Percentiles rank a stretch among this genome's conserved stretches.
Evolutionary conservation across 2,797 vertebrate species (phyloP).

Genomic region (Tarsius wallacei): DNA sequence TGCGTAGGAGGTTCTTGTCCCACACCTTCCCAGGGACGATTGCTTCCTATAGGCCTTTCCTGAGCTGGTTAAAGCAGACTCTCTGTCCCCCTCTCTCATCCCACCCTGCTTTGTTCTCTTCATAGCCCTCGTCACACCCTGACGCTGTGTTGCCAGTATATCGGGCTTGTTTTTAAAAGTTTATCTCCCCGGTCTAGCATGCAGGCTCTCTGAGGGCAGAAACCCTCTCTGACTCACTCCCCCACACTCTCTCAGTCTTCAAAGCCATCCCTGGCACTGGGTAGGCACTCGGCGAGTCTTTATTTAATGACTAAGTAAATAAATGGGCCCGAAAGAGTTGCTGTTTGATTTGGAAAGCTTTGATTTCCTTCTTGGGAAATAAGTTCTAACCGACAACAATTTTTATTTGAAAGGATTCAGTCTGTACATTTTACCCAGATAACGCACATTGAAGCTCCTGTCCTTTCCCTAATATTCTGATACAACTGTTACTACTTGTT

Average conservation of each 20-base stretch:
- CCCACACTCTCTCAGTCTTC: neutral
- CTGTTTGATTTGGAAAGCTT: conserved; percentile 39
- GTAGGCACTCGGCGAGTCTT: neutral
- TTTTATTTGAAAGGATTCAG: conserved; percentile 40
- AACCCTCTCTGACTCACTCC: neutral
- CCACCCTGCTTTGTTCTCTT: neutral
- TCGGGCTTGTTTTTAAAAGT: conserved; percentile 34
- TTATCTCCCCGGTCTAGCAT: neutral
- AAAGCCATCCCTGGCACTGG: neutral
- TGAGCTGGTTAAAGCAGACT: neutral
- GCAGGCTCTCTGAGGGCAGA: neutral
- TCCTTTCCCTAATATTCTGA: conserved; percentile 8
- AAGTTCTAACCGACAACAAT: neutral
- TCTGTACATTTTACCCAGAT: neutral
- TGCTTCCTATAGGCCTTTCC: neutral
- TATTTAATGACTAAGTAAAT: conserved; percentile 42
- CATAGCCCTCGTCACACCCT: neutral
- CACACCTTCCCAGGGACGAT: neutral
- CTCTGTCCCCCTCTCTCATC: neutral
- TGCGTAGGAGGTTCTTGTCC: neutral
- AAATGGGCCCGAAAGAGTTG: neutral
- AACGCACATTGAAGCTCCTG: neutral
- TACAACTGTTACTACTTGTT: neutral
- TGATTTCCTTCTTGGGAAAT: conserved; percentile 62
- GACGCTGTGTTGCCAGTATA: neutral